Conservation (phyloP, 2,888 invertebrate genomes). For the Apamea monoglypha region DNA sequence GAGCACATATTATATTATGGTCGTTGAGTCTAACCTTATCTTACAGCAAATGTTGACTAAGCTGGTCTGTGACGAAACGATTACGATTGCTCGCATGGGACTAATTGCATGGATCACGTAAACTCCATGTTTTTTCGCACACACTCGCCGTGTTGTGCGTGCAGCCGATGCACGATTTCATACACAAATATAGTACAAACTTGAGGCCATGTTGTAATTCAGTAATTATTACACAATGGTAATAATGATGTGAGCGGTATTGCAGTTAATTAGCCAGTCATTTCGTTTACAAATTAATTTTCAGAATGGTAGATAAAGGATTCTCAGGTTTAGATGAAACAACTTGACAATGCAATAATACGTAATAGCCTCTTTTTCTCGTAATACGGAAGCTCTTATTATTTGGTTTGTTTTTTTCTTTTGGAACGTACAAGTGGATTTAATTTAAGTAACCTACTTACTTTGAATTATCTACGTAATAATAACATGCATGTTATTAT, state of each 20-base stretch:
- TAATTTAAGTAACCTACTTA: conserved; percentile 40
- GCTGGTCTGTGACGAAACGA: conserved; percentile 82
- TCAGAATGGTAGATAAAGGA: conserved; percentile 9
- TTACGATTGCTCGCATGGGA: conserved; percentile 77
- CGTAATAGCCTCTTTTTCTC: conserved; percentile 23
- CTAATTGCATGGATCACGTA: conserved; percentile 81
- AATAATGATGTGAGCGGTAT: conserved; percentile 66
- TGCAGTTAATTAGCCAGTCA: conserved; percentile 48
- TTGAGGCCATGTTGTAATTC: conserved; percentile 71
- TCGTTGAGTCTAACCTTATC: conserved; percentile 65
- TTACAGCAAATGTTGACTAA: conserved; percentile 78
- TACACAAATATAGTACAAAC: conserved; percentile 74
- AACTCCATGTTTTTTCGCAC: conserved; percentile 69
- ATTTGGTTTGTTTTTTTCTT: conserved; percentile 26
- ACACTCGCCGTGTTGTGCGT: conserved; percentile 65
- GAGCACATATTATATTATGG: conserved; percentile 42
- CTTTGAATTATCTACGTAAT: conserved; percentile 32
- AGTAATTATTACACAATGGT: conserved; percentile 77
- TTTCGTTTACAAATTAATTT: conserved; percentile 30
- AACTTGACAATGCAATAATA: conserved; percentile 34
- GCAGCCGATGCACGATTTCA: conserved; percentile 73
- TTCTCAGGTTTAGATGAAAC: conserved; percentile 25
- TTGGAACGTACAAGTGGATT: conserved; percentile 18
- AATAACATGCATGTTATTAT: conserved; percentile 19
- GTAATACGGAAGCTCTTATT: conserved; percentile 30